Evolutionary conservation across 2,797 vertebrate species (phyloP).

Genomic region (Neomorphus geoffroyi): DNA sequence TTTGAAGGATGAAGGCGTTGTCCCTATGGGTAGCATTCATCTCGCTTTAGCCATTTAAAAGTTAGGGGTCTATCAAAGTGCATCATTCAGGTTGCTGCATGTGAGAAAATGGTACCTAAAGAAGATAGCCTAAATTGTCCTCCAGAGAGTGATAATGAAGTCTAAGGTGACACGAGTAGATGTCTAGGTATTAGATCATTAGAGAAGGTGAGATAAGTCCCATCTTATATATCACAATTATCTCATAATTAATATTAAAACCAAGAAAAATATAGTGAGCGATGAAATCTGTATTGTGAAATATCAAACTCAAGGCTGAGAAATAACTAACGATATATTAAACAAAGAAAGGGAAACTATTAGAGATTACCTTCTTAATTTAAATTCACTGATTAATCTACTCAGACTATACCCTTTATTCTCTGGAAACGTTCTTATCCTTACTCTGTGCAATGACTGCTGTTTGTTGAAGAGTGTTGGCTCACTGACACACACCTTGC

Average conservation of each 20-base stretch:
- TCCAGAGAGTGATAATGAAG: conserved; percentile 35
- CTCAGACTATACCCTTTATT: background rate
- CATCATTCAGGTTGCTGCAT: background rate
- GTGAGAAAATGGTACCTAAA: conserved; percentile 24
- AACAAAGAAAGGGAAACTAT: background rate
- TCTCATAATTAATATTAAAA: background rate
- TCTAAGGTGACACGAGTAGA: background rate
- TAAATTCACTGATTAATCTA: background rate
- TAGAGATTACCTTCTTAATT: background rate
- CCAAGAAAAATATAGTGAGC: background rate
- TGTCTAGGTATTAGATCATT: conserved; percentile 5
- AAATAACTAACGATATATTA: background rate
- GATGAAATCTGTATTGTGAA: background rate
- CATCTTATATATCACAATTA: background rate
- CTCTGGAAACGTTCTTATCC: background rate
- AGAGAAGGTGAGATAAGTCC: conserved; percentile 6
- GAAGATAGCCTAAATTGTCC: background rate
- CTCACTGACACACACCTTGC: background rate
- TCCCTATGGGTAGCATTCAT: conserved; percentile 1
- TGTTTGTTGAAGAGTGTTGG: background rate
- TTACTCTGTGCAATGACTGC: background rate
- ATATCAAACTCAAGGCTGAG: background rate
- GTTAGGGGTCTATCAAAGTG: background rate
- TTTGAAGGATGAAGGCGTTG: background rate
- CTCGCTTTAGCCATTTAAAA: conserved; percentile 23